Evolutionary conservation across 2,888 invertebrate species (phyloP), one percentile per base, ranked within the genome.

Genomic region (Lithosia quadra): DNA sequence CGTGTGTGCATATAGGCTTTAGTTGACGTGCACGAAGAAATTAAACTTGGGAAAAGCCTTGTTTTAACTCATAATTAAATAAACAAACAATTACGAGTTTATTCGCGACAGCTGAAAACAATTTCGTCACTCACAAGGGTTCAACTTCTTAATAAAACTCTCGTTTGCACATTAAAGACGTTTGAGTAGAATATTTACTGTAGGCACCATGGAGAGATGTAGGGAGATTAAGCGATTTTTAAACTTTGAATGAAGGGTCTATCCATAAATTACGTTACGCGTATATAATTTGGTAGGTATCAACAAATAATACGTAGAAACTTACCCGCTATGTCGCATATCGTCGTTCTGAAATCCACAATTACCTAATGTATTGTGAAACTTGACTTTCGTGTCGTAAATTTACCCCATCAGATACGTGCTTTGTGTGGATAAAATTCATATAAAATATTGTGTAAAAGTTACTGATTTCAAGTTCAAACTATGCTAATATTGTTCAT

Each of bases 331-430:
- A 39, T 18, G 0, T 18, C n/a, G 49, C 49, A n/a, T 49, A n/a
- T 49, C n/a, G n/a, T 18, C 8, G 49, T 49, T 49, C 55, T 69
- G 68, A 79, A 72, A 71, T 72, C 68, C 65, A 71, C 73, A 76
- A 81, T 81, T 79, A 81, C 73, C 67, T 79, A 76, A 79, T 79
- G 81, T 81, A 72, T 75, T 79, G 81, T 79, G 73, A 77, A 79
- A 69, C 71, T 68, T 70, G 72, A 76, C 56, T 75, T 75, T 77
- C 21, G 58, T 66, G 67, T 81, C 77, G 67, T 81, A 79, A 75
- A 79, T 79, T 71, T 68, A 67, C 63, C 68, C 72, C 67, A 63
- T 57, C n/a, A 68, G 43, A 39, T 69, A 81, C 82, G 82, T 79
- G 79, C 73, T 81, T 69, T 65, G 82, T 73, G 57, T 79, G 11